These are phyloP conservation scores for Chalcis sispes DNA, from an alignment of 2,888 invertebrate genomes.

Conservation along the genomic window DNA sequence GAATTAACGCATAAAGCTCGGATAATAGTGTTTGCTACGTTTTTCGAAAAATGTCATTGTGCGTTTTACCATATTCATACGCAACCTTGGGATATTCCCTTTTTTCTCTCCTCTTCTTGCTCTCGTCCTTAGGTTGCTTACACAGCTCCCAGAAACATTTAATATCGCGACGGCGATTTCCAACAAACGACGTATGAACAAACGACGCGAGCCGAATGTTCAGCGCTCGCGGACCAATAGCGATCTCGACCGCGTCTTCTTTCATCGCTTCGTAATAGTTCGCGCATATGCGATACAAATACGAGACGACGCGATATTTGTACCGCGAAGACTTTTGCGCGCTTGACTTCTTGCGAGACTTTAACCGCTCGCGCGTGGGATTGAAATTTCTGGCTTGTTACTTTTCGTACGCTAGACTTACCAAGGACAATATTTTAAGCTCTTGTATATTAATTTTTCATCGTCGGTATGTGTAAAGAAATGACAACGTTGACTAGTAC, in stretches of 20 bases:
- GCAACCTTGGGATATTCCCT: too few relatives aligned
- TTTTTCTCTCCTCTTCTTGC: background rate
- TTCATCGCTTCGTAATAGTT: slow-evolving; percentile 24
- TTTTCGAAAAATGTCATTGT: slow-evolving; percentile 36
- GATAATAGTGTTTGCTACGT: background rate
- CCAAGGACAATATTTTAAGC: background rate
- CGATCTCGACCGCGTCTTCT: background rate
- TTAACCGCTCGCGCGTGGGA: background rate
- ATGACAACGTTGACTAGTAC: background rate
- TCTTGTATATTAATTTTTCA: background rate
- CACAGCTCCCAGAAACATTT: slow-evolving; percentile 16
- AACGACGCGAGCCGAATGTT: slow-evolving; percentile 48
- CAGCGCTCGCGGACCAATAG: slow-evolving; percentile 37
- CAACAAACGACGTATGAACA: slow-evolving; percentile 45
- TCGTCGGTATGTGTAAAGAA: background rate
- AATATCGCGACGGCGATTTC: slow-evolving; percentile 45
- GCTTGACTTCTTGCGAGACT: slow-evolving; percentile 14
- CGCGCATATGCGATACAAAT: background rate
- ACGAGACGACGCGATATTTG: background rate
- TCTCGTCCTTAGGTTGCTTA: background rate
- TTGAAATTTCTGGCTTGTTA: slow-evolving; percentile 13
- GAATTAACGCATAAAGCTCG: slow-evolving; percentile 44
- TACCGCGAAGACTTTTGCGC: background rate
- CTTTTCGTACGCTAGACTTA: background rate
- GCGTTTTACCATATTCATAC: slow-evolving; percentile 42